Evolutionary conservation across 2,888 invertebrate species (phyloP).

Genomic region (Globia sparganii): DNA sequence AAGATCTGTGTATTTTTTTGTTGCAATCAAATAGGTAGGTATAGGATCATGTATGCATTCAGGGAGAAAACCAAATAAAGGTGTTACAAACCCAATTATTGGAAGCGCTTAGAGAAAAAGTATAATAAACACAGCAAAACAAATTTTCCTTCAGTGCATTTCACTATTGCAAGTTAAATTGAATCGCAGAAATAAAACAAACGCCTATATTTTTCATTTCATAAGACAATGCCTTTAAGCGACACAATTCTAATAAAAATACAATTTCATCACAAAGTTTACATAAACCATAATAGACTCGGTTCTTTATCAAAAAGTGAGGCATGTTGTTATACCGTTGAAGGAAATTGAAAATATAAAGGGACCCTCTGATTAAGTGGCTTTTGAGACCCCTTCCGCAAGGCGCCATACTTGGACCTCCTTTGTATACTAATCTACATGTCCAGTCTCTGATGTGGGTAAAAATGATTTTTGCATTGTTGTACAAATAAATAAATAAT

Average conservation of each 20-base stretch:
- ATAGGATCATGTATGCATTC: neutral
- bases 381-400: conserved; percentile 60
- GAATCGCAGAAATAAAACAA: conserved; percentile 27
- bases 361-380: conserved; percentile 65
- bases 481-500: conserved; percentile 12
- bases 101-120: neutral
- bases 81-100: neutral
- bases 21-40: neutral
- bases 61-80: neutral
- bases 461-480: conserved; percentile 54
- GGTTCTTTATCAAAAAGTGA: conserved; percentile 41
- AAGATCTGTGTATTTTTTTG: neutral
- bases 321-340: conserved; percentile 50
- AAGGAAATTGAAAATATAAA: conserved; percentile 71
- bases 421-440: conserved; percentile 65
- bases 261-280: conserved; percentile 31
- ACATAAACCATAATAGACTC: conserved; percentile 50
- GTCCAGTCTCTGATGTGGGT: conserved; percentile 65
- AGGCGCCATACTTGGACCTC: conserved; percentile 59
- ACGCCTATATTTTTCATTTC: conserved; percentile 35
- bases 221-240: conserved; percentile 10
- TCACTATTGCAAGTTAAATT: conserved; percentile 17
- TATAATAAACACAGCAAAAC: neutral
- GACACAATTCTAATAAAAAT: conserved; percentile 34
- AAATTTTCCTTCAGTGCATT: conserved; percentile 6